Percentiles rank a stretch among this genome's conserved stretches.
Evolutionary conservation across 2,888 invertebrate species (phyloP).

Genomic region (Leucoma salicis): DNA sequence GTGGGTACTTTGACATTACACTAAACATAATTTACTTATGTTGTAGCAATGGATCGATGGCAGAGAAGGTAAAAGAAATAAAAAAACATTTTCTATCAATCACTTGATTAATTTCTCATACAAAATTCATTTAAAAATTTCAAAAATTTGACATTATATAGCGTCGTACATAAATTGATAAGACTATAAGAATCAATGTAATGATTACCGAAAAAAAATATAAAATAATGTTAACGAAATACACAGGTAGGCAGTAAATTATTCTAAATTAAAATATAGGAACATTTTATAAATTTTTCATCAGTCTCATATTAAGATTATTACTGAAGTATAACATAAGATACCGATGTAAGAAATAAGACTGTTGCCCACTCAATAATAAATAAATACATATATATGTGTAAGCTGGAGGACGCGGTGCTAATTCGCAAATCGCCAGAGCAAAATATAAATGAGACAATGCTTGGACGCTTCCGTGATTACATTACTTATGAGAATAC

Average conservation of each 20-base stretch:
- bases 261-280: conserved; percentile 81
- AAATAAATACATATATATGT: conserved; percentile 17
- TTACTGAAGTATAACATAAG: conserved; percentile 73
- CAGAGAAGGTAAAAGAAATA: conserved; percentile 28
- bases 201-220: conserved; percentile 67
- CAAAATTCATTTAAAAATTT: conserved; percentile 82
- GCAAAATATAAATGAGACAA: conserved; percentile 19
- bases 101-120: conserved; percentile 79
- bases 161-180: conserved; percentile 79
- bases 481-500: not conserved
- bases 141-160: conserved; percentile 81
- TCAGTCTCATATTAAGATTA: conserved; percentile 71
- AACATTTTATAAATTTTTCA: conserved; percentile 72
- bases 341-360: conserved; percentile 53
- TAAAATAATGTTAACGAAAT: conserved; percentile 73
- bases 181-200: conserved; percentile 75
- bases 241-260: conserved; percentile 74
- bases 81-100: conserved; percentile 73
- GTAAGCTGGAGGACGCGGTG: conserved; percentile 25
- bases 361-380: conserved; percentile 70
- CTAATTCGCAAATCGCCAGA: conserved; percentile 15
- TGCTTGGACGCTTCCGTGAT: conserved; percentile 25
- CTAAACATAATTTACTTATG: too few species aligned
- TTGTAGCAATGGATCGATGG: not conserved
- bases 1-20: too few species aligned